Base-by-base conservation (phyloP, 1,140 invertebrate genomes). In the Drosophila nigrodunni region DNA sequence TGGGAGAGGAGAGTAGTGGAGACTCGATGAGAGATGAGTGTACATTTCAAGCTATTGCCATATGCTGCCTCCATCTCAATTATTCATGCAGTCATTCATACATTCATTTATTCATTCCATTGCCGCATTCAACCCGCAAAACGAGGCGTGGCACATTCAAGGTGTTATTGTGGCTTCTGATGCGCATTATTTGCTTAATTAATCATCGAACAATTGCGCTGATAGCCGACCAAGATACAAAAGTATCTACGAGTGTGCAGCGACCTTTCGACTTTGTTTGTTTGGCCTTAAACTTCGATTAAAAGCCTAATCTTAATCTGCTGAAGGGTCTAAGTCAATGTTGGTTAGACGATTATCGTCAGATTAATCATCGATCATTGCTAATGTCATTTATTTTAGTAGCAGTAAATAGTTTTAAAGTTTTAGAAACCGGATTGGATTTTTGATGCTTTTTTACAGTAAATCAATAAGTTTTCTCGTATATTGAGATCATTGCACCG, bases 181-280 rank as follows among this genome's bases (percentile, higher is more conserved):
- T 61, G 60, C 67, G 58, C 67, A 71, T 75, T 74, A 74, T 77
- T 77, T 68, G 70, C 67, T 68, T 77, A 77, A 89, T 88, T 89
- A 89, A 88, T 88, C 85, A 89, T 73, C 67, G 49, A 78, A 89
- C 85, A 89, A 88, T 89, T 80, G 74, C 72, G 65, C 54, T 50
- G 71, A 76, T 81, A 83, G 68, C 35, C 41, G 9, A 50, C 44
- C 73, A 59, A 78, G 62, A 75, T 80, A 62, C 65, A 60, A 68
- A 47, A 37, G 57, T 68, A 61, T 68, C 41, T 39, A 52, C 13
- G 54, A 39, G 13, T 57, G 7, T 10, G 54, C 37, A 21, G 37
- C 15, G 52, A 34, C 49, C 49, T 50, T 30, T 30, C 10, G 25
- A 43, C 41, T 47, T 47, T 1, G 44, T 30, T 30, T 30, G 34